These are phyloP conservation scores for Drosophila pegasa DNA, from an alignment of 2,888 invertebrate genomes.

Conservation along the genomic window DNA sequence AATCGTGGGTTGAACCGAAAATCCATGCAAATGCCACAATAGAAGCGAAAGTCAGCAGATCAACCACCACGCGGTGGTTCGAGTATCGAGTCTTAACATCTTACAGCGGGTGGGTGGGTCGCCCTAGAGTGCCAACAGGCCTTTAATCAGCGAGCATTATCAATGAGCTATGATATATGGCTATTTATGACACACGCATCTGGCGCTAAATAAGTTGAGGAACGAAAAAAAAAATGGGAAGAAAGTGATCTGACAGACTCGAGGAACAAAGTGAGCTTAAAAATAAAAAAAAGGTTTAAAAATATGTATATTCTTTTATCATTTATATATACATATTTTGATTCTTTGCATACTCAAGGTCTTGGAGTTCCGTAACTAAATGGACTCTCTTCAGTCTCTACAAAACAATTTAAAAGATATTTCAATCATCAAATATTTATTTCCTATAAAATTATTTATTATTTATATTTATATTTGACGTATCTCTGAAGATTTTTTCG, in stretches of 20 bases:
- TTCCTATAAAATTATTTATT: too few species aligned
- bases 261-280: too few species aligned
- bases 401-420: too few species aligned
- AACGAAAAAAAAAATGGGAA: background rate
- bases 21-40: slow-evolving; percentile 46
- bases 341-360: too few species aligned
- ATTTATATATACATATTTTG: too few species aligned
- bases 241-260: background rate
- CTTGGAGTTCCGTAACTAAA: too few species aligned
- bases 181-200: slow-evolving; percentile 54
- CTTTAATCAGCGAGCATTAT: slow-evolving; percentile 70
- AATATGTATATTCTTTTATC: too few species aligned
- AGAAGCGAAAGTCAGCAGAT: slow-evolving; percentile 64
- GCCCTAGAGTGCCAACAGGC: slow-evolving; percentile 27
- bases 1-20: slow-evolving; percentile 18
- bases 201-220: slow-evolving; percentile 23
- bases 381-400: too few species aligned
- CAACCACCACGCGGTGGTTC: slow-evolving; percentile 54
- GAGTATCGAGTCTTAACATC: slow-evolving; percentile 36
- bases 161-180: slow-evolving; percentile 66
- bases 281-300: too few species aligned
- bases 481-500: background rate
- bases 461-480: too few species aligned
- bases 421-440: too few species aligned
- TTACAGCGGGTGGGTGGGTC: slow-evolving; percentile 34